Evolutionary conservation across 2,888 invertebrate species (phyloP), one percentile per base, ranked within the genome.

Genomic region (Spisula solida): DNA sequence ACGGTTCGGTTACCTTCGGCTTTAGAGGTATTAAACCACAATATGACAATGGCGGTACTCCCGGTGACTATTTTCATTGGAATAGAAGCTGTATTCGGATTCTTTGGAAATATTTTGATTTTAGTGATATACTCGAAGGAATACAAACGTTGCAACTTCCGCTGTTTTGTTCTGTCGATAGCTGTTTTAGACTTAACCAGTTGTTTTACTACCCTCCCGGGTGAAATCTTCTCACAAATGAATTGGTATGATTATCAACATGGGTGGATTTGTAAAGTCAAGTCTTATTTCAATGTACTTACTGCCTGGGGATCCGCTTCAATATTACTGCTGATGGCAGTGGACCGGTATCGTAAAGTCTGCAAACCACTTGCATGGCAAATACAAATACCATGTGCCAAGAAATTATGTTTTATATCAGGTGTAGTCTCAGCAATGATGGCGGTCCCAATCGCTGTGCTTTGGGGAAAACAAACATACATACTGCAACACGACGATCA

Each of bases 21-120:
- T 18, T 75, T 85, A 16, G 80, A 82, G 60, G 66, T 82, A 25
- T 75, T 90, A 20, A 88, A 90, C 60, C 12, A 47, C 6, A 81
- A 90, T 70, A 75, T 90, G 84, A 83, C 83, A 12, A 79, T 81
- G 84, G 86, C 84, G 14, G 86, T 92, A 12, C 51, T 92, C 16
- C 92, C 92, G 12, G 90, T 92, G 20, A 92, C 92, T n/a, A 85
- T 92, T 25, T 84, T 90, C 25, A 89, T 92, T 34, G 90, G 86
- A 29, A 18, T 92, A 0, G 90, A 92, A 56, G 81, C 84, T 16
- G 25, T 87, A 25, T 25, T 90, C 1, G 92, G 92, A 14, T 60
- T 89, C 0, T 29, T 92, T 51, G 92, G 92, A 79, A 92, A 92
- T 34, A 80, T 78, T 80, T 55, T 92, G 18, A 92, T 90, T 48